A percentile compares a stretch with the other conserved stretches of the same genome.
Evolutionary conservation across 2,888 invertebrate genomes (phyloP).

Genomic region (Melanchra persicariae): DNA sequence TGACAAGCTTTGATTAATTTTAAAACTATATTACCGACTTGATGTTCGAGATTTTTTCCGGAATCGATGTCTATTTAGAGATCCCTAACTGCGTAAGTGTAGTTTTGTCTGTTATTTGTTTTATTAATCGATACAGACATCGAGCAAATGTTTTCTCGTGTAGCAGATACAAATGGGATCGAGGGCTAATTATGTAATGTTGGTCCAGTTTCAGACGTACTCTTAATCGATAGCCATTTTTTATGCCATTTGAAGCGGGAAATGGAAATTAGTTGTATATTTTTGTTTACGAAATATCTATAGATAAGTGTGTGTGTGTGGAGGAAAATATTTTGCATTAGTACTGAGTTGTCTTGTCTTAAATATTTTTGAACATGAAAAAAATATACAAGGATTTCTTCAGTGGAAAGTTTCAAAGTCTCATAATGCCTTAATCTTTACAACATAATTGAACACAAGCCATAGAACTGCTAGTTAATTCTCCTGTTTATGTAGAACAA

Average conservation of each 20-base stretch:
- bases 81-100: slow-evolving; percentile 64
- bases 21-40: slow-evolving; percentile 55
- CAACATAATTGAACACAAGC: slow-evolving; percentile 8
- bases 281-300: slow-evolving; percentile 46
- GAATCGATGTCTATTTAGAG: slow-evolving; percentile 65
- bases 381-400: neutral
- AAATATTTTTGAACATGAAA: neutral
- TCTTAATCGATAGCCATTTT: slow-evolving; percentile 73
- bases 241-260: slow-evolving; percentile 69
- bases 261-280: slow-evolving; percentile 58
- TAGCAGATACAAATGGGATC: slow-evolving; percentile 77
- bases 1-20: slow-evolving; percentile 67
- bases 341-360: neutral
- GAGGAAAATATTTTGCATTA: slow-evolving; percentile 12
- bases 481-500: slow-evolving; percentile 3
- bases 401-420: neutral
- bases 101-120: slow-evolving; percentile 75
- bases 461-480: slow-evolving; percentile 18
- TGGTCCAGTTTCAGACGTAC: slow-evolving; percentile 72
- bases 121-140: slow-evolving; percentile 78
- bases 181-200: slow-evolving; percentile 78
- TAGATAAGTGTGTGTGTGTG: slow-evolving; percentile 4
- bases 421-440: neutral
- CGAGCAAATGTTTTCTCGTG: slow-evolving; percentile 77
- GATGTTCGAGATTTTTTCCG: slow-evolving; percentile 46